These are phyloP conservation scores for Tangara arthus DNA, from an alignment of 2,797 vertebrate genomes.

Conservation along the genomic window DNA sequence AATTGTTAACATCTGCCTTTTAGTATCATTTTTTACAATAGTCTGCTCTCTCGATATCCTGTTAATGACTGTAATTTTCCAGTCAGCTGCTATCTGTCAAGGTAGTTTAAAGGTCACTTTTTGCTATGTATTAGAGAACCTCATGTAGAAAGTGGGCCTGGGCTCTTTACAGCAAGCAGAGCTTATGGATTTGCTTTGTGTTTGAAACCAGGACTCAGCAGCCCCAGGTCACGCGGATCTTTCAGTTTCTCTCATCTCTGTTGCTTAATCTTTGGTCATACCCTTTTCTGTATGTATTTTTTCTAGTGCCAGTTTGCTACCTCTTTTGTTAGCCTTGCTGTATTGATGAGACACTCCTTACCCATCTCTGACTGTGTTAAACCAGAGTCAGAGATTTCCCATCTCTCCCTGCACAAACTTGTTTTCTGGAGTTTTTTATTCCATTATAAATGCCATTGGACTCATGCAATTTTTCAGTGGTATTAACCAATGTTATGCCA, in stretches of 20 bases:
- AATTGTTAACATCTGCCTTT: constrained; percentile 81
- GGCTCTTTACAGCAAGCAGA: constrained; percentile 39
- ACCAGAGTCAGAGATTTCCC: not conserved
- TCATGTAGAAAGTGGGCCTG: constrained; percentile 30
- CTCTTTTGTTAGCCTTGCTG: not conserved
- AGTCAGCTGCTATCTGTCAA: constrained; percentile 80
- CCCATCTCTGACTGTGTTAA: not conserved
- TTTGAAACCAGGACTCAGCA: not conserved
- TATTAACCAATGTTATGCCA: not conserved
- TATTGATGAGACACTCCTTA: not conserved
- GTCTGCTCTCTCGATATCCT: constrained; percentile 73
- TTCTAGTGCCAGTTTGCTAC: not conserved
- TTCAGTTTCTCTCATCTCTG: constrained; percentile 9
- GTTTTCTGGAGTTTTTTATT: not conserved
- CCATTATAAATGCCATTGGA: not conserved
- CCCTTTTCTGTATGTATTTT: not conserved
- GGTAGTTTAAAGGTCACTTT: constrained; percentile 80
- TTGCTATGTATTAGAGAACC: constrained; percentile 50
- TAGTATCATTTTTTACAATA: constrained; percentile 74
- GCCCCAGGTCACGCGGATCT: not conserved
- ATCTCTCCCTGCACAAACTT: not conserved
- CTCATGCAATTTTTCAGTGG: not conserved
- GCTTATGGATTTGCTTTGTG: constrained; percentile 41
- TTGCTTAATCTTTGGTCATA: not conserved
- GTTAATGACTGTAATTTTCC: constrained; percentile 80